Evolutionary conservation across 2,888 invertebrate species (phyloP).

Genomic region (Seira musarum): DNA sequence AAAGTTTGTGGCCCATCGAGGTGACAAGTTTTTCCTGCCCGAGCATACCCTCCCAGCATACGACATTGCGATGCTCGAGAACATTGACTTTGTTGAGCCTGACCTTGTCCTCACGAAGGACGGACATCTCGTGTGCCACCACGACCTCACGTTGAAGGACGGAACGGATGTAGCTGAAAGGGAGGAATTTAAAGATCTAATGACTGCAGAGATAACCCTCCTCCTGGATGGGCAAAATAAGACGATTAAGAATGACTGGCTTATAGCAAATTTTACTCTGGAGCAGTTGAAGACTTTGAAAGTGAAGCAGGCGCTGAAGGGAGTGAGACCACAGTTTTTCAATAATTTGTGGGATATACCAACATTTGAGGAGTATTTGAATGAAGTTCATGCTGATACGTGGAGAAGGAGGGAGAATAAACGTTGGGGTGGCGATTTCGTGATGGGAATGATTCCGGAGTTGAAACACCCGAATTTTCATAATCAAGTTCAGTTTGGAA

Average conservation of each 20-base stretch:
- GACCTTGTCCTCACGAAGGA: constrained; percentile 66
- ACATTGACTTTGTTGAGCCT: constrained; percentile 67
- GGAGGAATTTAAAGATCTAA: constrained; percentile 57
- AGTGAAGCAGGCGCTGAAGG: constrained; percentile 59
- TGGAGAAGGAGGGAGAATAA: constrained; percentile 36
- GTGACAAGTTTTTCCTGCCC: constrained; percentile 65
- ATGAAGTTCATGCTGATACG: constrained; percentile 53
- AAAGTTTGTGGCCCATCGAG: constrained; percentile 62
- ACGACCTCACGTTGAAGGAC: constrained; percentile 61
- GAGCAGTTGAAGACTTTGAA: constrained; percentile 53
- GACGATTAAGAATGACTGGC: constrained; percentile 63
- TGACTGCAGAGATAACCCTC: constrained; percentile 37
- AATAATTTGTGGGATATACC: constrained; percentile 63
- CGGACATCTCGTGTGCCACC: constrained; percentile 64
- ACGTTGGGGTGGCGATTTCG: too few relatives aligned
- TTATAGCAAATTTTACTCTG: constrained; percentile 63
- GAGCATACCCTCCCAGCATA: constrained; percentile 66
- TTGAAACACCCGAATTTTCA: constrained; percentile 57
- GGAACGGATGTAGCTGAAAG: constrained; percentile 60
- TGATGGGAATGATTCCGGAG: constrained; percentile 62
- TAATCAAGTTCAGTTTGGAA: constrained; percentile 20
- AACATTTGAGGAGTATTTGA: constrained; percentile 65
- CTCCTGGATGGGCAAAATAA: constrained; percentile 47
- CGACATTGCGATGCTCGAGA: constrained; percentile 63
- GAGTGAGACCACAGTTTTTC: constrained; percentile 64